These are phyloP conservation scores for Ptilodon capucinus DNA, from an alignment of 2,888 invertebrate genomes.

Conservation along the genomic window DNA sequence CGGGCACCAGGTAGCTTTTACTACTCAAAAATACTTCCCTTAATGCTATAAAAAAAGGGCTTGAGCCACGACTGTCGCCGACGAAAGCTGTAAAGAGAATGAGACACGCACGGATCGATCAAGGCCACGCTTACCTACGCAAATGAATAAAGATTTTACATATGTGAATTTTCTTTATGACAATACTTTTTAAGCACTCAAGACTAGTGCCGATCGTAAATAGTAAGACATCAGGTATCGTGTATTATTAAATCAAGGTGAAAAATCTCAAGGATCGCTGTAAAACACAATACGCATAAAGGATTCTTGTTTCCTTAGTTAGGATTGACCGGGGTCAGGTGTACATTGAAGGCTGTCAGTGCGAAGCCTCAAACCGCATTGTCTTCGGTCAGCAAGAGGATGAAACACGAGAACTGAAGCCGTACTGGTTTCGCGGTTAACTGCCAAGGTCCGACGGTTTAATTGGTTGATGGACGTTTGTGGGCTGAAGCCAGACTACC, in stretches of 20 bases:
- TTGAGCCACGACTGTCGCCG: conserved; percentile 40
- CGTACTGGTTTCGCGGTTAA: conserved; percentile 46
- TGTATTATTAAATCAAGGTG: conserved; percentile 26
- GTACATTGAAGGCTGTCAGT: conserved; percentile 44
- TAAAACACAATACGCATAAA: conserved; percentile 46
- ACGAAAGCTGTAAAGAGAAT: conserved; percentile 50
- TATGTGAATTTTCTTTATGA: conserved; percentile 23
- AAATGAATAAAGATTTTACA: conserved; percentile 21
- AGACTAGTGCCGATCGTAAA: neutral
- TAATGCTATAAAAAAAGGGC: conserved; percentile 38
- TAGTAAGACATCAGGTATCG: neutral
- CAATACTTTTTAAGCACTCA: conserved; percentile 13
- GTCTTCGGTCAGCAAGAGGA: conserved; percentile 42
- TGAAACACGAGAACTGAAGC: conserved; percentile 60
- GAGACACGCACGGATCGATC: conserved; percentile 71
- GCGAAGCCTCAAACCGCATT: conserved; percentile 53
- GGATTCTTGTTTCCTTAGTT: conserved; percentile 35
- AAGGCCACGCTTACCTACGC: conserved; percentile 60
- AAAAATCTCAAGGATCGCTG: conserved; percentile 42
- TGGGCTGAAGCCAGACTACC: neutral
- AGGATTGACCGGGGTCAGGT: conserved; percentile 36
- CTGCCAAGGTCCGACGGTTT: conserved; percentile 31
- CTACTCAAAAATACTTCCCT: conserved; percentile 16
- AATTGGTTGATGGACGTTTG: conserved; percentile 15
- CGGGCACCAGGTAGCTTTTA: conserved; percentile 23